phyloP scores from a whole-genome alignment of 2,797 vertebrate species.

The Scomberomorus guttatus region DNA sequence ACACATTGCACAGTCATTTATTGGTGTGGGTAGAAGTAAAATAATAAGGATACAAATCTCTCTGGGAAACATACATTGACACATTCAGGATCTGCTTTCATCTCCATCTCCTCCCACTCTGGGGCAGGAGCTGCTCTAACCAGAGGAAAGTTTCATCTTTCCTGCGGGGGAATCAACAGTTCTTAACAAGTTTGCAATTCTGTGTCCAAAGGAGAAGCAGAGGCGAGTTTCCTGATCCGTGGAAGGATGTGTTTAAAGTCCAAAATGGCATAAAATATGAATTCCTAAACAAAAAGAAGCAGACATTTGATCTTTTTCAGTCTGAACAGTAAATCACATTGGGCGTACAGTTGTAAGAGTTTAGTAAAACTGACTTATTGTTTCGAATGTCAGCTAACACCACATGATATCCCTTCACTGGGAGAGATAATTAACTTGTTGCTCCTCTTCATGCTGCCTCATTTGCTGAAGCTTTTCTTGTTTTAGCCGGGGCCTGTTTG shows the following conservation, averaged over 20 bases:
- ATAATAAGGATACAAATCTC: slow-evolving; percentile 30
- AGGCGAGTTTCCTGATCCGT: slow-evolving; percentile 25
- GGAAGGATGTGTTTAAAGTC: slow-evolving; percentile 9
- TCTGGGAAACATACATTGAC: slow-evolving; percentile 49
- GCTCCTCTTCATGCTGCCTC: slow-evolving; percentile 12
- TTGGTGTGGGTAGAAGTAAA: slow-evolving; percentile 41
- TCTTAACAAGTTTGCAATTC: slow-evolving; percentile 43
- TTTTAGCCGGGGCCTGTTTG: slow-evolving; percentile 53
- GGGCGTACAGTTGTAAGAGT: slow-evolving; percentile 11
- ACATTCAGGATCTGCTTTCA: slow-evolving; percentile 68
- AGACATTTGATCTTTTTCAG: slow-evolving; percentile 2
- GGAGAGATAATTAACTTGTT: slow-evolving; percentile 42
- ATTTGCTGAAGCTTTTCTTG: slow-evolving; percentile 5
- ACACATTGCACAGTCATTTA: slow-evolving; percentile 44
- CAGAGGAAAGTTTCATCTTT: slow-evolving; percentile 59
- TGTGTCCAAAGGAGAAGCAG: slow-evolving; percentile 31
- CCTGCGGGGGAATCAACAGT: slow-evolving; percentile 33
- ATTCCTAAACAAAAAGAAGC: slow-evolving; percentile 15
- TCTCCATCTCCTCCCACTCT: slow-evolving; percentile 74
- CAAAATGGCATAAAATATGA: slow-evolving; percentile 8
- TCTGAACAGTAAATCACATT: background rate
- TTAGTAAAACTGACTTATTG: slow-evolving; percentile 13
- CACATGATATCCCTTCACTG: slow-evolving; percentile 21
- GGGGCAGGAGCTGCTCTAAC: slow-evolving; percentile 47
- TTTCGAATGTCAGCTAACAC: background rate